A percentile compares a stretch with the other conserved stretches of the same genome.
These are phyloP conservation scores for Telmatochromis brachygnathus DNA, from an alignment of 2,113 vertebrate species.

Conservation along the genomic window DNA sequence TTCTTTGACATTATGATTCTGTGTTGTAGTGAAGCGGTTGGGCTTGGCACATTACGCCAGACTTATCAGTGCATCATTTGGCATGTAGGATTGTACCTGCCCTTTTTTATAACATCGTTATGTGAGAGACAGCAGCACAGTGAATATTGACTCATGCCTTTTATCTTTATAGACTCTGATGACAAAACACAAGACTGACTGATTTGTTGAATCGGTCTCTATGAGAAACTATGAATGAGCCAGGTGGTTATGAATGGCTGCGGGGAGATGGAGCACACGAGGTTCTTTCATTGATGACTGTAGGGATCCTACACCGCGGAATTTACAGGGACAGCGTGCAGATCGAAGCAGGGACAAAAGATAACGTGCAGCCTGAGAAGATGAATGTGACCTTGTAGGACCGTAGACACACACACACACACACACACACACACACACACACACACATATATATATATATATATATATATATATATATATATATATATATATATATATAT, in stretches of 20 bases:
- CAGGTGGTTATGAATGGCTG: conserved; percentile 66
- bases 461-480: fast-evolving
- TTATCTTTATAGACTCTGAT: background rate
- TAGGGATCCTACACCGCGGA: background rate
- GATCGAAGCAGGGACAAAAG: background rate
- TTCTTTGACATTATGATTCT: background rate
- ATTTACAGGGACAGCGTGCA: background rate
- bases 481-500: fast-evolving
- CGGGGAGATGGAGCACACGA: conserved; percentile 6
- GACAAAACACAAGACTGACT: background rate
- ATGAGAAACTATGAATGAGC: conserved; percentile 60
- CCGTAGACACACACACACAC: background rate
- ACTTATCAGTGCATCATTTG: conserved; percentile 37
- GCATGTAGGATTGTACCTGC: conserved; percentile 8
- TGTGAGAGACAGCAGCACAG: background rate
- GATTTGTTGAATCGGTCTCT: background rate
- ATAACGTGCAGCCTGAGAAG: background rate
- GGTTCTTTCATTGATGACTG: conserved; percentile 59
- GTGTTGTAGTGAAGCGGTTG: conserved; percentile 37
- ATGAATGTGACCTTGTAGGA: background rate
- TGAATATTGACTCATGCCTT: background rate
- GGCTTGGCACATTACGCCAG: conserved; percentile 65
- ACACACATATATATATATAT: too few relatives aligned
- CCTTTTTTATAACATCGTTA: background rate
- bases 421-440: fast-evolving